Conservation (phyloP, 2,888 invertebrate species). For the Mesoligia furuncula region DNA sequence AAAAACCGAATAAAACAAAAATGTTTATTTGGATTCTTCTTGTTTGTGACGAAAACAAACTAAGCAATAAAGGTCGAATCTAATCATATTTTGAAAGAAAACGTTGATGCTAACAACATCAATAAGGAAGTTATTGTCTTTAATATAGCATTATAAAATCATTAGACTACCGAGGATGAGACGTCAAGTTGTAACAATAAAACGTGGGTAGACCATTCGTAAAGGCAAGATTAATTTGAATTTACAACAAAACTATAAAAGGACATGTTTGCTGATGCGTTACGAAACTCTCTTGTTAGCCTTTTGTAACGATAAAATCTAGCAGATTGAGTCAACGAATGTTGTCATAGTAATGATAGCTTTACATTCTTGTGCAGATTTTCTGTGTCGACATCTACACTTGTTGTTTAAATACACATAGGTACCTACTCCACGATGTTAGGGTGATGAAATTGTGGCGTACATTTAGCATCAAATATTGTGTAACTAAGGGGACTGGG, state of each 20-base stretch:
- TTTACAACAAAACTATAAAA: conserved; percentile 63
- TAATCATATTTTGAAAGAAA: conserved; percentile 23
- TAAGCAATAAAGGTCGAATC: conserved; percentile 19
- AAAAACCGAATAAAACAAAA: neutral
- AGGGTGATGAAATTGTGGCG: neutral
- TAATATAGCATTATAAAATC: conserved; percentile 34
- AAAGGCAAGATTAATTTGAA: conserved; percentile 72
- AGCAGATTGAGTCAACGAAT: conserved; percentile 36
- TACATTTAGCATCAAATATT: neutral
- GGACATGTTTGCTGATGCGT: conserved; percentile 57
- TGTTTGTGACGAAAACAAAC: conserved; percentile 23
- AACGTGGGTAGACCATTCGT: conserved; percentile 70
- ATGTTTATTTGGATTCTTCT: conserved; percentile 1
- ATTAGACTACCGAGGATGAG: conserved; percentile 43
- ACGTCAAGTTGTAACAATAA: conserved; percentile 64
- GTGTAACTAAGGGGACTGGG: neutral
- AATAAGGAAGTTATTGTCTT: conserved; percentile 47
- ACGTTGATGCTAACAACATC: conserved; percentile 4
- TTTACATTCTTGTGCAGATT: conserved; percentile 25
- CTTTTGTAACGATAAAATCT: conserved; percentile 50
- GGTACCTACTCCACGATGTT: neutral
- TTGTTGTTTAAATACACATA: conserved; percentile 8
- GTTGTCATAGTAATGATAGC: conserved; percentile 25
- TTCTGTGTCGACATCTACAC: conserved; percentile 1
- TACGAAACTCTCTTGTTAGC: conserved; percentile 54